phyloP scores from a whole-genome alignment of 2,888 invertebrate genomes.

The Metallyticus violacea region DNA sequence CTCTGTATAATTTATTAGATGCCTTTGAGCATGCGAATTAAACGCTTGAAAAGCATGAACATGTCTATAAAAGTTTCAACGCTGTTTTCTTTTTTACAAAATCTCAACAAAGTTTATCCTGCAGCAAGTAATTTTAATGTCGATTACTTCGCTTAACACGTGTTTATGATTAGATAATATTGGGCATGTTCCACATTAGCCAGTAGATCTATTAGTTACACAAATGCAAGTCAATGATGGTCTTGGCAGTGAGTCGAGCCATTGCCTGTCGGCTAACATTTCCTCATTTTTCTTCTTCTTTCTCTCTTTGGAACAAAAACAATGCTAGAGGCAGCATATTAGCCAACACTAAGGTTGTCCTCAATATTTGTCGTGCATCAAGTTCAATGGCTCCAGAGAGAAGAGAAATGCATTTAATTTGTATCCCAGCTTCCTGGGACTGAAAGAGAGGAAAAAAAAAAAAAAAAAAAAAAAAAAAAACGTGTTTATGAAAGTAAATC shows the following conservation, averaged over 20 bases:
- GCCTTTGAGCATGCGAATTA: too few relatives aligned
- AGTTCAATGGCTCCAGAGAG: background rate
- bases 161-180: background rate
- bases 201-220: background rate
- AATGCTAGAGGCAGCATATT: background rate
- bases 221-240: background rate
- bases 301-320: background rate
- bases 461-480: too few relatives aligned
- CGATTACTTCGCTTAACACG: too few relatives aligned
- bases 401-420: background rate
- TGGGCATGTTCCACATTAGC: background rate
- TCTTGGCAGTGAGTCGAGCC: background rate
- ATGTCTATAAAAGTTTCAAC: too few relatives aligned
- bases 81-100: too few relatives aligned
- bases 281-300: background rate
- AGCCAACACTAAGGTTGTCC: background rate
- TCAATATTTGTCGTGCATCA: background rate
- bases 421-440: background rate
- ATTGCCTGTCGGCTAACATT: background rate
- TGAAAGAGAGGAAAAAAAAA: too few relatives aligned
- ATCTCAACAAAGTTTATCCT: too few relatives aligned
- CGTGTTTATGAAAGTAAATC: too few relatives aligned
- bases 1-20: too few relatives aligned
- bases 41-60: too few relatives aligned
- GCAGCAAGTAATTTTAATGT: too few relatives aligned